Conservation (phyloP, 2,797 vertebrate genomes). For the Pogoniulus pusillus region DNA sequence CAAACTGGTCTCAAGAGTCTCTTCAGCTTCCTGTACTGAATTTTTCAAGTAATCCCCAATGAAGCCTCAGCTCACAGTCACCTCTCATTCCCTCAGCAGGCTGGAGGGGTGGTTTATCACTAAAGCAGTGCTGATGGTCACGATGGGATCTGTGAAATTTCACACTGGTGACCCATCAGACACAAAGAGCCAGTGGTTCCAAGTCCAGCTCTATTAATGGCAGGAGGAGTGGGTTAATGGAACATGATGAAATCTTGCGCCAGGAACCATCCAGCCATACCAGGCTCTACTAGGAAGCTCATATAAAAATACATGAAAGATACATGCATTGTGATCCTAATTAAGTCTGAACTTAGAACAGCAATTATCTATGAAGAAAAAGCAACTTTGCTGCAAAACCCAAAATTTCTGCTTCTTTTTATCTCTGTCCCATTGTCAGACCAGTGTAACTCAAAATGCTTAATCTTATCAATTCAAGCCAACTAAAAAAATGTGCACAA, state of each 20-base stretch:
- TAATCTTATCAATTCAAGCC: neutral
- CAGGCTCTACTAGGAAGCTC: neutral
- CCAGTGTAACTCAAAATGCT: neutral
- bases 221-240: neutral
- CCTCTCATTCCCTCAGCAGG: neutral
- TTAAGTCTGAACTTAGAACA: neutral
- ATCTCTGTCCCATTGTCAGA: neutral
- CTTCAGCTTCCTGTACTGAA: neutral
- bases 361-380: neutral
- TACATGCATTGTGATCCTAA: too few relatives aligned
- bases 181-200: rapidly evolving
- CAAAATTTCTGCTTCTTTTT: neutral
- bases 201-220: neutral
- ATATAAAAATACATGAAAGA: neutral
- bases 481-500: neutral
- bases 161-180: rapidly evolving
- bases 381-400: neutral
- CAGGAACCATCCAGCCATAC: neutral
- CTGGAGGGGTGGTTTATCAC: neutral
- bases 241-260: neutral
- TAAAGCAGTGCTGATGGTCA: neutral
- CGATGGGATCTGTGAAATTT: neutral
- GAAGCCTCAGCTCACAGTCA: neutral
- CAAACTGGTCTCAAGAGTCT: neutral
- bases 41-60: neutral